Evolutionary conservation across 2,888 invertebrate species (phyloP).

Genomic region (Rhogogaster chlorosoma): DNA sequence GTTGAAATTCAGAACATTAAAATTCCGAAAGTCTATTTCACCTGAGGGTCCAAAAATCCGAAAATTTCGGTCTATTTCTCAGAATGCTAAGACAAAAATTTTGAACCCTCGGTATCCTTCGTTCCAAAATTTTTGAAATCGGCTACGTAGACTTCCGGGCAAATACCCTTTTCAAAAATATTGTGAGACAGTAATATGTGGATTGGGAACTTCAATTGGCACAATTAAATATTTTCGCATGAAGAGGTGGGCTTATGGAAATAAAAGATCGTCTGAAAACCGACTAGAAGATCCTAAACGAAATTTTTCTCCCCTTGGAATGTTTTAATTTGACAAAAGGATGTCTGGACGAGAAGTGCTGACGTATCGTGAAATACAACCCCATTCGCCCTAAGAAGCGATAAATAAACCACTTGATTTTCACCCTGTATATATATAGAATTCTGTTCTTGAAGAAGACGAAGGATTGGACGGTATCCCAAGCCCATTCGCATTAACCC

Average conservation of each 20-base stretch:
- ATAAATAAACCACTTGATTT: constrained; percentile 36
- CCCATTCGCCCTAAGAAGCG: constrained; percentile 5
- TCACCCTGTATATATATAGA: background rate
- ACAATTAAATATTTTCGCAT: background rate
- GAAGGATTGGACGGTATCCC: constrained; percentile 6
- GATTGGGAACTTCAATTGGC: too few relatives aligned
- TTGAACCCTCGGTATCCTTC: too few relatives aligned
- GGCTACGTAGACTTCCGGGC: too few relatives aligned
- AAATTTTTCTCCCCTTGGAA: background rate
- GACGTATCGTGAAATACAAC: constrained; percentile 32
- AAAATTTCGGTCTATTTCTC: too few relatives aligned
- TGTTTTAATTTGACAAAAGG: constrained; percentile 24
- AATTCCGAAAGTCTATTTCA: too few relatives aligned
- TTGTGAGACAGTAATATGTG: too few relatives aligned
- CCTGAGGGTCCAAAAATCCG: too few relatives aligned
- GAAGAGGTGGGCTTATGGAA: background rate
- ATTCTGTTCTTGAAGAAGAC: constrained; percentile 21
- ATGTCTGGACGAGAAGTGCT: background rate
- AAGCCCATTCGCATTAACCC: background rate
- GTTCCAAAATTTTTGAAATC: too few relatives aligned
- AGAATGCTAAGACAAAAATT: too few relatives aligned
- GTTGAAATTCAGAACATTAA: too few relatives aligned
- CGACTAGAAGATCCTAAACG: background rate
- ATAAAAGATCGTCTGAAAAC: background rate
- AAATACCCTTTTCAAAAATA: too few relatives aligned